phyloP scores from a whole-genome alignment of 2,113 vertebrate species.

The Acanthisitta chloris region DNA sequence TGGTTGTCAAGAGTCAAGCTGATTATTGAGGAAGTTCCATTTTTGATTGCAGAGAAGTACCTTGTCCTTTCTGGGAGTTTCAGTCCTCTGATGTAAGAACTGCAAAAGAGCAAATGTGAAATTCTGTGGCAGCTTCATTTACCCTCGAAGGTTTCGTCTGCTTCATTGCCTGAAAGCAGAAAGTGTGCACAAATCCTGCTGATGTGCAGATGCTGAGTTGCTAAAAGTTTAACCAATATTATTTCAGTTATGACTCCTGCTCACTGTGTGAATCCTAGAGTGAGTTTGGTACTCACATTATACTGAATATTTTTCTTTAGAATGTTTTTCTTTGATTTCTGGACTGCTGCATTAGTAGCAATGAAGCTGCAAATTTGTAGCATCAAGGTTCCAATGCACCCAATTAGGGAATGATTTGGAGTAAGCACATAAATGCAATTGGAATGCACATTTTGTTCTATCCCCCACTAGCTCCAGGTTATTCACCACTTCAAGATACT shows the following conservation, averaged over 20 bases:
- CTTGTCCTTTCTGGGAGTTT: neutral
- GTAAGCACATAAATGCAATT: neutral
- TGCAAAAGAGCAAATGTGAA: neutral
- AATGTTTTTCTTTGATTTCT: neutral
- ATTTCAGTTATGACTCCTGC: neutral
- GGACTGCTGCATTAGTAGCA: neutral
- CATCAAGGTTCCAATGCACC: neutral
- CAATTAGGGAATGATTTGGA: neutral
- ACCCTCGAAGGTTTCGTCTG: neutral
- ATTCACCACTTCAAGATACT: neutral
- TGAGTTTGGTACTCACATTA: neutral
- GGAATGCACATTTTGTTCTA: neutral
- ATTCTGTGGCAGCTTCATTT: neutral
- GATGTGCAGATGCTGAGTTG: neutral
- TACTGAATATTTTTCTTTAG: neutral
- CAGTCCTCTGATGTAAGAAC: neutral
- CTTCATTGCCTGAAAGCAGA: neutral
- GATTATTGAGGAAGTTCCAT: neutral
- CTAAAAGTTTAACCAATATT: neutral
- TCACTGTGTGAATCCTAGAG: neutral
- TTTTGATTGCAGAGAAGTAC: neutral
- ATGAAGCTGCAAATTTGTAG: neutral
- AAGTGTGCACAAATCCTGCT: neutral
- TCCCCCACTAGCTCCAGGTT: neutral
- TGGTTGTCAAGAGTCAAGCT: neutral